Percentiles rank a stretch among this genome's conserved stretches.
Conservation (phyloP, 2,888 invertebrate species). For the Sepiola atlantica region DNA sequence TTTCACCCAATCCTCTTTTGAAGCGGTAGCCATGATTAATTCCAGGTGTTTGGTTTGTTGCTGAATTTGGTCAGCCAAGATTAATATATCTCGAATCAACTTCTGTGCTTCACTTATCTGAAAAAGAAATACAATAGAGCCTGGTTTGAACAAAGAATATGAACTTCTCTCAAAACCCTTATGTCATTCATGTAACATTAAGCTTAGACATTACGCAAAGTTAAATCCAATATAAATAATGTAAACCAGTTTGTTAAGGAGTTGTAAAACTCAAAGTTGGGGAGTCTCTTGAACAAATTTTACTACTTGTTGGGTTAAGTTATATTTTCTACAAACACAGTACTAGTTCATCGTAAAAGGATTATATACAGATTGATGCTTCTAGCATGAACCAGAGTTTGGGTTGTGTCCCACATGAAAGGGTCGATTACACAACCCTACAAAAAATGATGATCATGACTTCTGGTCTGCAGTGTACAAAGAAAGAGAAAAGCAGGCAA, state of each 20-base stretch:
- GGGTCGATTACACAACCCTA: too few relatives aligned
- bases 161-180: neutral
- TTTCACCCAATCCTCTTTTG: constrained; percentile 46
- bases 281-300: too few relatives aligned
- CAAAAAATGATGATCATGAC: too few relatives aligned
- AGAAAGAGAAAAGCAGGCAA: too few relatives aligned
- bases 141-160: neutral
- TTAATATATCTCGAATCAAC: constrained; percentile 57
- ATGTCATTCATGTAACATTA: neutral
- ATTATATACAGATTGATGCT: too few relatives aligned
- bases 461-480: too few relatives aligned
- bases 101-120: constrained; percentile 58
- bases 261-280: too few relatives aligned
- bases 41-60: constrained; percentile 54
- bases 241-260: neutral
- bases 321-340: too few relatives aligned
- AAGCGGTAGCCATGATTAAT: constrained; percentile 10
- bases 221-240: neutral
- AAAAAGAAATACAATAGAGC: neutral
- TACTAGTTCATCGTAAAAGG: too few relatives aligned
- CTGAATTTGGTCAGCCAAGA: constrained; percentile 58
- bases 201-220: neutral
- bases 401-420: too few relatives aligned
- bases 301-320: too few relatives aligned
- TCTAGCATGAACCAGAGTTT: too few relatives aligned